Evolutionary conservation across 2,797 vertebrate species (phyloP), one percentile per base, ranked within the genome.

Genomic region (Sphenopsis melanotis): DNA sequence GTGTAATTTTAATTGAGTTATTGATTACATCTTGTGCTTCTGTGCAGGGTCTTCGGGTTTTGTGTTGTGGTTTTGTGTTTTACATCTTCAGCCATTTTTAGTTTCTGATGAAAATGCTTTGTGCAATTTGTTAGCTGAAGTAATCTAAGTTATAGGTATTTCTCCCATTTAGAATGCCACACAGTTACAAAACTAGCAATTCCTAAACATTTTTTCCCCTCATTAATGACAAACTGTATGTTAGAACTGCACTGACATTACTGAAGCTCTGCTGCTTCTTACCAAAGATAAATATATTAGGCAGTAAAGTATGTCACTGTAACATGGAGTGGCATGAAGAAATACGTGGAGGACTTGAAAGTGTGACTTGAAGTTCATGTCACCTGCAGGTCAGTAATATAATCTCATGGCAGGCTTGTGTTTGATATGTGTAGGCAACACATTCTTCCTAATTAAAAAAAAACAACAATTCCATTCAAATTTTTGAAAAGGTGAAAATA

Each of bases 1-100:
- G 8, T 36, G 27, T 83, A 75, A 60, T 39, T 81, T 66, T 49
- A 70, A 52, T 65, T 81, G 27, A 44, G 11, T 49, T 90, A 49
- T 50, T 84, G 83, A 78, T 97, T 96, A 79, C 92, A 29, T 72
- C 90, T 93, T 93, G 42, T 91, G 57, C 90, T 92, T 75, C 55
- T 5, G 1, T 41, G 10, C 64, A 76, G 14, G 50, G n/a, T 72
- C 68, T 80, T 2, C 39, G 34, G 47, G 2, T 2, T 63, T 78
- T 72, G 89, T 89, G 4, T 44, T 59, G 37, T 71, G 23, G 18
- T 79, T 87, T 79, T 84, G 21, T 1, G 0, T 85, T 90, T 89
- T 91, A 27, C 1, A 5, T 87, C 32, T 78, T 89, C 24, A 57
- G 2, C 8, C 2, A 0, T 11, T 80, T 81, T 61, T 71, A 26